A percentile compares a stretch with the other conserved stretches of the same genome.
phyloP scores from a whole-genome alignment of 2,888 invertebrate genomes.

The Drosophila incognita region DNA sequence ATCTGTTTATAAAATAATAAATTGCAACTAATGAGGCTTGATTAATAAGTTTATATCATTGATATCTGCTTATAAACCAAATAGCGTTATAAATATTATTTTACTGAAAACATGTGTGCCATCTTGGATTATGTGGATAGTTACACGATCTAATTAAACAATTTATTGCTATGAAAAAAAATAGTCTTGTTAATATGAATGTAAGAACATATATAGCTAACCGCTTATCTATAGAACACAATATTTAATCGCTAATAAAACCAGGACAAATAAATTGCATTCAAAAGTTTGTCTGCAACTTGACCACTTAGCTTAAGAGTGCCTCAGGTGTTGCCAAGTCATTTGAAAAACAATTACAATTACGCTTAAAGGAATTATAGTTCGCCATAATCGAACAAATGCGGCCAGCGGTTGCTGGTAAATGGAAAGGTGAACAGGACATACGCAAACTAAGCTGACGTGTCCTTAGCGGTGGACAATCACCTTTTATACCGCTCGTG shows the following conservation, averaged over 20 bases:
- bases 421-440: constrained; percentile 11
- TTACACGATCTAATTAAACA: background rate
- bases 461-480: constrained; percentile 62
- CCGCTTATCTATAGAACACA: background rate
- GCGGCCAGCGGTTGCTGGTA: background rate
- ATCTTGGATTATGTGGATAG: background rate
- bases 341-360: constrained; percentile 30
- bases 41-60: background rate
- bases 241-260: constrained; percentile 13
- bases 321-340: constrained; percentile 3
- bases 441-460: constrained; percentile 58
- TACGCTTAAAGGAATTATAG: constrained; percentile 38
- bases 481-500: constrained; percentile 15
- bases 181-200: background rate
- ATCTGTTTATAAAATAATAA: background rate
- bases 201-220: background rate
- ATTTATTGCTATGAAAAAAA: background rate
- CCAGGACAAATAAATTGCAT: constrained; percentile 3
- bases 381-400: constrained; percentile 26
- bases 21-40: background rate
- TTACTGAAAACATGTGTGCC: background rate
- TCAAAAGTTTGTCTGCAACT: background rate
- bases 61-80: background rate
- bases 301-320: background rate
- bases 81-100: background rate